Percentiles rank a stretch among this genome's conserved stretches.
phyloP scores from a whole-genome alignment of 2,888 invertebrate species.

The Pristionchus fissidentatus region DNA sequence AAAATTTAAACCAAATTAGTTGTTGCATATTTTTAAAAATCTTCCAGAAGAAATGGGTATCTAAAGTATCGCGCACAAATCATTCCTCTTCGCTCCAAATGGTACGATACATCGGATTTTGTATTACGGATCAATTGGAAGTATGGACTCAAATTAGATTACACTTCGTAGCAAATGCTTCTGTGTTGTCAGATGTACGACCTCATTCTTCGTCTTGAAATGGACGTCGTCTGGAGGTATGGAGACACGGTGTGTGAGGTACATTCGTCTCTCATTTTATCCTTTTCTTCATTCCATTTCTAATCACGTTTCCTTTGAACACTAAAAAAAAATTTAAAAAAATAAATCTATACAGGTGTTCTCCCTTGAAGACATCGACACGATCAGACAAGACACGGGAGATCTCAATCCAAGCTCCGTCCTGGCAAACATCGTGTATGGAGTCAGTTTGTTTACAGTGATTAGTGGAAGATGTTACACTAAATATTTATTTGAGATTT shows the following conservation, averaged over 20 bases:
- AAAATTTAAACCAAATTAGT: too few species aligned
- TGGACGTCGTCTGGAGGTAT: slow-evolving; percentile 97
- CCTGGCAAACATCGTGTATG: slow-evolving; percentile 94
- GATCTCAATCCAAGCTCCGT: slow-evolving; percentile 93
- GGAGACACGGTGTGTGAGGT: slow-evolving; percentile 82
- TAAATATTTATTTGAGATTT: too few species aligned
- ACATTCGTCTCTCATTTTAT: too few species aligned
- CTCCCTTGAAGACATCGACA: slow-evolving; percentile 88
- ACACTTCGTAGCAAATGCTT: neutral
- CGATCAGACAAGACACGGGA: slow-evolving; percentile 90
- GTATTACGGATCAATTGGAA: neutral
- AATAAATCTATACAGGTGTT: too few species aligned
- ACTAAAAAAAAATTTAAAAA: slow-evolving; percentile 46
- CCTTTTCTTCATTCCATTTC: too few species aligned
- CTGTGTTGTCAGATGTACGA: slow-evolving; percentile 85
- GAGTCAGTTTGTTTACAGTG: slow-evolving; percentile 79
- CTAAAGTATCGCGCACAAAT: neutral
- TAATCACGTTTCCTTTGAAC: neutral
- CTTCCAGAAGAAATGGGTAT: too few species aligned
- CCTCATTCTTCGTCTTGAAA: slow-evolving; percentile 92
- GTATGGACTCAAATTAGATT: neutral
- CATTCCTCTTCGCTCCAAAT: too few species aligned
- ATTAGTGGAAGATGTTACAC: too few species aligned
- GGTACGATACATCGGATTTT: too few species aligned
- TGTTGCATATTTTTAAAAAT: too few species aligned